Percentiles rank a stretch among this genome's conserved stretches.
These are phyloP conservation scores for Helicoverpa armigera DNA, from an alignment of 1,140 invertebrate genomes.

Conservation along the genomic window DNA sequence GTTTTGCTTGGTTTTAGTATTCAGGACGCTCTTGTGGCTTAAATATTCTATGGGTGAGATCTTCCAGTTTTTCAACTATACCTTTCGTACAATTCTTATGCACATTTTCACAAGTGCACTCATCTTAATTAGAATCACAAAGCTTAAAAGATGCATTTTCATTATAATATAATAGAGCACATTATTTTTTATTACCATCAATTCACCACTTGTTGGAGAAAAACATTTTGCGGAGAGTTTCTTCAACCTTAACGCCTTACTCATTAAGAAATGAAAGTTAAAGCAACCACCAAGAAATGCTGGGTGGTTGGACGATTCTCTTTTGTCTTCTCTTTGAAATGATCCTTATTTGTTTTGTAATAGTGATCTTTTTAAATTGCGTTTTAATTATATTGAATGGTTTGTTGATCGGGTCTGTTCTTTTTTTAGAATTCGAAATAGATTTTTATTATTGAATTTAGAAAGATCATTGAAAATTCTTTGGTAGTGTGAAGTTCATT, in stretches of 20 bases:
- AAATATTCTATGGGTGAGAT: too few species aligned
- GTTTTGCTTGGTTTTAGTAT: constrained; percentile 8
- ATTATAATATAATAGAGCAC: background rate
- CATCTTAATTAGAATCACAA: too few species aligned
- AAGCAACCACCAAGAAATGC: constrained; percentile 4
- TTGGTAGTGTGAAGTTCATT: too few species aligned
- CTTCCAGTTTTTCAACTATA: too few species aligned
- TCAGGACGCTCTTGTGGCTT: background rate
- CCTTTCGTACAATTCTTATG: too few species aligned
- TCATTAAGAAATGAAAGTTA: constrained; percentile 40
- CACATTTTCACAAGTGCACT: too few species aligned
- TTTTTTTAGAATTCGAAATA: too few species aligned
- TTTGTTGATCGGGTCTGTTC: background rate
- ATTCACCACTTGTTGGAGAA: constrained; percentile 10
- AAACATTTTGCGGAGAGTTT: constrained; percentile 12
- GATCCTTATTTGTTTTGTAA: background rate
- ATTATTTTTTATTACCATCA: background rate
- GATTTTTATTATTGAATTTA: too few species aligned
- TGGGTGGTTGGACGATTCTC: constrained; percentile 2
- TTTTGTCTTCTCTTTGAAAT: constrained; percentile 4
- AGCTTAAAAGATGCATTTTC: too few species aligned
- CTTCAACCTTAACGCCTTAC: background rate
- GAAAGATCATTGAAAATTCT: too few species aligned
- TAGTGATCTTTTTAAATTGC: background rate
- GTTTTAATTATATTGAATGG: background rate